Evolutionary conservation across 2,888 invertebrate genomes (phyloP).

Genomic region (Prenolepis imparis): DNA sequence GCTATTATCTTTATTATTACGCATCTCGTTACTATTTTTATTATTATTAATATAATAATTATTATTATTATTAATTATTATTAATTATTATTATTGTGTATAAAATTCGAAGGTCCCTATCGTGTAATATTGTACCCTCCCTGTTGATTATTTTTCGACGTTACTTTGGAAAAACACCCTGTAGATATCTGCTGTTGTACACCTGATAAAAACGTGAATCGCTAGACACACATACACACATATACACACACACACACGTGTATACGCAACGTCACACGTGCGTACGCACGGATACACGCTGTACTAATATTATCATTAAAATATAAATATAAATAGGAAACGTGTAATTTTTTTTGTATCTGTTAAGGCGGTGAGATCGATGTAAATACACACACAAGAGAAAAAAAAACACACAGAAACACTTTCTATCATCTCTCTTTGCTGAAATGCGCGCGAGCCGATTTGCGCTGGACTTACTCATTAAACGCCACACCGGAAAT

Average conservation of each 20-base stretch:
- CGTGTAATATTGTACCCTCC: constrained; percentile 82
- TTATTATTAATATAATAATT: constrained; percentile 66
- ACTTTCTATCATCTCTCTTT: constrained; percentile 61
- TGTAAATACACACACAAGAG: constrained; percentile 81
- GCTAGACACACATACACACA: constrained; percentile 45
- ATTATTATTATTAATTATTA: constrained; percentile 66
- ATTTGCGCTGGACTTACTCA: constrained; percentile 46
- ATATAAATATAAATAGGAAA: constrained; percentile 82
- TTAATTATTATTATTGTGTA: constrained; percentile 80
- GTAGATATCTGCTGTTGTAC: constrained; percentile 83
- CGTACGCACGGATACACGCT: constrained; percentile 64
- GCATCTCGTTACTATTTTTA: constrained; percentile 68
- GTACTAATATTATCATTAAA: constrained; percentile 79
- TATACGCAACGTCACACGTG: constrained; percentile 55
- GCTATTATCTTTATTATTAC: constrained; percentile 67
- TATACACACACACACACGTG: constrained; percentile 48
- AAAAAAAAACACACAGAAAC: constrained; percentile 82
- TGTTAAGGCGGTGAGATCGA: constrained; percentile 81
- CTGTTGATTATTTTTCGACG: constrained; percentile 81
- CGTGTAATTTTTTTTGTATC: constrained; percentile 78
- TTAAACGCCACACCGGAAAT: constrained; percentile 17
- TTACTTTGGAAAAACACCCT: constrained; percentile 77
- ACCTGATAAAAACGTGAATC: constrained; percentile 64
- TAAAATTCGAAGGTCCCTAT: constrained; percentile 78
- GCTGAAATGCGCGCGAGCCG: constrained; percentile 59